phyloP scores from a whole-genome alignment of 2,113 vertebrate genomes.

The Bufo gargarizans region DNA sequence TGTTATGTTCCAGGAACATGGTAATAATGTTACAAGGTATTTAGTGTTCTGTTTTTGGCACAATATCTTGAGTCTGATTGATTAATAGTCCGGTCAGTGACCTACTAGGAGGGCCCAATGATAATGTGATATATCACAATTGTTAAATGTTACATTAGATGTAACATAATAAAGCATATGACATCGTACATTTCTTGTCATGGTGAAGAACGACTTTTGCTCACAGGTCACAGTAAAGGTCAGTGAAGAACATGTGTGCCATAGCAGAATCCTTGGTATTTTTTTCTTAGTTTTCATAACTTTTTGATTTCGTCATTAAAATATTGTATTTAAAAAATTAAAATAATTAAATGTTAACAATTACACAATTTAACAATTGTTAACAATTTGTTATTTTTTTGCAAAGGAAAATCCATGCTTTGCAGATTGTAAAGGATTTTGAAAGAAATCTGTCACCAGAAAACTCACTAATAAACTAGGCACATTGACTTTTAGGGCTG shows the following conservation, averaged over 20 bases:
- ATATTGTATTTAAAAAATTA: no score
- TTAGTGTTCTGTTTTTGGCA: neutral
- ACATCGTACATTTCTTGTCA: conserved; percentile 8
- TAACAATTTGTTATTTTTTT: no score
- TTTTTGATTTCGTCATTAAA: neutral
- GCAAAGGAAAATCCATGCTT: no score
- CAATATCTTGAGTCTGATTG: neutral
- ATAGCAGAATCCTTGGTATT: no score
- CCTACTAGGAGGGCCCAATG: neutral
- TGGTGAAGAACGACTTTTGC: conserved; percentile 29
- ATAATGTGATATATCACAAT: conserved; percentile 31
- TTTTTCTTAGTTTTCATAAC: neutral
- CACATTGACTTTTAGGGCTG: no score
- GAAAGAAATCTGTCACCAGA: no score
- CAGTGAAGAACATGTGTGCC: neutral
- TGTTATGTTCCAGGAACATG: no score
- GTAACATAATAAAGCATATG: conserved; percentile 1
- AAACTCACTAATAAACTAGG: no score
- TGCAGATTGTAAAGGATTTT: no score
- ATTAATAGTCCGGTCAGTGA: neutral
- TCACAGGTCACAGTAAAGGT: neutral
- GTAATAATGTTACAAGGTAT: neutral
- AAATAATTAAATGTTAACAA: no score
- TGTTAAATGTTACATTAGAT: conserved; percentile 40
- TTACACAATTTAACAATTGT: no score